Percentiles rank a stretch among this genome's conserved stretches.
Conservation (phyloP, 92 coral and sea anemone species). For the Galaxea fascicularis region DNA sequence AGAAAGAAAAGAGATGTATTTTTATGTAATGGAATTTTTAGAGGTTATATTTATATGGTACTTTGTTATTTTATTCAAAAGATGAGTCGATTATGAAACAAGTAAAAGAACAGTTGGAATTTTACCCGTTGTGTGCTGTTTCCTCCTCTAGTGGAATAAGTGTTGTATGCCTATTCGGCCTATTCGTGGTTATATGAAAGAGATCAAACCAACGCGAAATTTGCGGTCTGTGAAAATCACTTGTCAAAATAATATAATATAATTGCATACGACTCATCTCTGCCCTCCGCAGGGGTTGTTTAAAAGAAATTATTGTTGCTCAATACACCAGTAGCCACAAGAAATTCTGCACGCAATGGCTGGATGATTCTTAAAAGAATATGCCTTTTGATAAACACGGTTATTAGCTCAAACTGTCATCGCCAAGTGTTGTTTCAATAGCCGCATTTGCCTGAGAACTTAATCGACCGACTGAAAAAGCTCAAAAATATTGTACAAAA, state of each 20-base stretch:
- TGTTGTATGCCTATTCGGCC: too few relatives aligned
- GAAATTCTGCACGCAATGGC: slow-evolving; percentile 22
- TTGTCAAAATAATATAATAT: slow-evolving; percentile 2
- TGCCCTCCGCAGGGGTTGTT: background rate
- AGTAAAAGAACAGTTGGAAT: slow-evolving; percentile 34
- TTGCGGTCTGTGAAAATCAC: background rate
- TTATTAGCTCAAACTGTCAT: background rate
- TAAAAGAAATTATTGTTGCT: background rate
- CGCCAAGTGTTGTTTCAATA: background rate
- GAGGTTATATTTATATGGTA: slow-evolving; percentile 71
- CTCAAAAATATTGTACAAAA: too few relatives aligned
- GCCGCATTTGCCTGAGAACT: background rate
- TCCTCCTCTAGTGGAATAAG: background rate
- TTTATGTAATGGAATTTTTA: slow-evolving; percentile 82
- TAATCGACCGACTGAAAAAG: too few relatives aligned
- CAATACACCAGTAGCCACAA: slow-evolving; percentile 6
- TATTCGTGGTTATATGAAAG: too few relatives aligned
- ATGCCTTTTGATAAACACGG: background rate
- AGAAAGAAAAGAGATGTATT: slow-evolving; percentile 81
- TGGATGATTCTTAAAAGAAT: background rate
- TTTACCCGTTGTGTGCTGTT: slow-evolving; percentile 7
- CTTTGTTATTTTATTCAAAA: slow-evolving; percentile 70
- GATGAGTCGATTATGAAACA: slow-evolving; percentile 58
- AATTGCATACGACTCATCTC: background rate
- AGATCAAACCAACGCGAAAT: background rate